Conservation (phyloP, 2,888 invertebrate genomes). For the Rugalucina vietnamica region DNA sequence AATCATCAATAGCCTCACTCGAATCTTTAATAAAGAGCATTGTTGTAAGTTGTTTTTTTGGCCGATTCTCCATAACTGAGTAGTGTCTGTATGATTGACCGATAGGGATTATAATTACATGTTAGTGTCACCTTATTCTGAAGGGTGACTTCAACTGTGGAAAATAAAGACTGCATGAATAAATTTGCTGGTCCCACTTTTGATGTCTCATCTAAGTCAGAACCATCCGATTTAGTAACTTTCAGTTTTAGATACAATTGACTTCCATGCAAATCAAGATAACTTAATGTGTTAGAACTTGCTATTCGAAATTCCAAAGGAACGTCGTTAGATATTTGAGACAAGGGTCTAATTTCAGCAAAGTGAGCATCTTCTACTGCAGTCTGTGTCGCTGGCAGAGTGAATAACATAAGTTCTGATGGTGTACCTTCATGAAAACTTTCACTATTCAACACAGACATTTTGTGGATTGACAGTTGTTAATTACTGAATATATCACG, state of each 20-base stretch:
- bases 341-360: slow-evolving; percentile 26
- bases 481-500: neutral
- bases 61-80: slow-evolving; percentile 14
- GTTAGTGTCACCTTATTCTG: slow-evolving; percentile 11
- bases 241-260: slow-evolving; percentile 25
- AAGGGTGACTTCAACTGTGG: slow-evolving; percentile 19
- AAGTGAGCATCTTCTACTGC: slow-evolving; percentile 14
- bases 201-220: neutral
- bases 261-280: slow-evolving; percentile 22
- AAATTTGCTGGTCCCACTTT: slow-evolving; percentile 19
- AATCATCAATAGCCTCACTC: neutral
- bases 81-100: slow-evolving; percentile 21
- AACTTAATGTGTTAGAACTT: slow-evolving; percentile 17
- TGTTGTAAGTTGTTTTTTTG: neutral
- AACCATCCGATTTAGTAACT: slow-evolving; percentile 23
- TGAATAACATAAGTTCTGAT: slow-evolving; percentile 12
- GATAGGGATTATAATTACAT: slow-evolving; percentile 7
- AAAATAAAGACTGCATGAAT: slow-evolving; percentile 22
- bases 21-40: slow-evolving; percentile 22
- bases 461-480: neutral
- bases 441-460: slow-evolving; percentile 6
- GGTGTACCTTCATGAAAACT: slow-evolving; percentile 23
- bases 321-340: slow-evolving; percentile 16
- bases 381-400: slow-evolving; percentile 23
- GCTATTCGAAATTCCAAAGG: slow-evolving; percentile 26